phyloP scores from a whole-genome alignment of 2,797 vertebrate species.

The Alcedo quadribrachys region DNA sequence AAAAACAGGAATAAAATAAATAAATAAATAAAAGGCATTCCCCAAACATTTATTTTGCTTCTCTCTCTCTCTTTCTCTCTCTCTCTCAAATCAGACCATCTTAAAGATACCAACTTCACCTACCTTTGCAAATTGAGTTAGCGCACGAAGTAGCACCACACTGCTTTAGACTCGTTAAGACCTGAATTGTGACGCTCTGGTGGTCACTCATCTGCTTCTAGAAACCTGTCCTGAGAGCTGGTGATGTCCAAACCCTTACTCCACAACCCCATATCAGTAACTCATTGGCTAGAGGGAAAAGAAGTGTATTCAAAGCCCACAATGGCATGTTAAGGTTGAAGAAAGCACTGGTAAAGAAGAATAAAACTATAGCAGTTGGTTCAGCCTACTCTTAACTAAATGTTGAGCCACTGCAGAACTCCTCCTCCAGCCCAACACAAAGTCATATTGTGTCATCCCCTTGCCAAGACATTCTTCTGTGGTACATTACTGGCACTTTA shows the following conservation, averaged over 20 bases:
- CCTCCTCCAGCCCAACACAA: conserved; percentile 1
- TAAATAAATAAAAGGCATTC: conserved; percentile 76
- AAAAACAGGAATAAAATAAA: conserved; percentile 60
- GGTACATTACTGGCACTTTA: conserved; percentile 74
- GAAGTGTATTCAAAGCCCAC: conserved; percentile 30
- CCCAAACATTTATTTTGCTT: conserved; percentile 57
- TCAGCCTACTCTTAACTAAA: conserved; percentile 18
- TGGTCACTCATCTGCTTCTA: not conserved
- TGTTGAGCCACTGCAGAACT: not conserved
- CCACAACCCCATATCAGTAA: not conserved
- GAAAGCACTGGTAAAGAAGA: conserved; percentile 50
- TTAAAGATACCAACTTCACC: conserved; percentile 14
- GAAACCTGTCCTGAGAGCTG: not conserved
- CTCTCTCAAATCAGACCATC: conserved; percentile 8
- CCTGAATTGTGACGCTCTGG: not conserved
- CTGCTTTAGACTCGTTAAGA: conserved; percentile 14
- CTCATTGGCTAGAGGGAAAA: not conserved
- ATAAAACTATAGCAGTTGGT: not conserved
- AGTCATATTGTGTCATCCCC: not conserved
- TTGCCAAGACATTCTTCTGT: conserved; percentile 19
- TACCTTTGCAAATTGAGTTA: not conserved
- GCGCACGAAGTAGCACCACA: not conserved
- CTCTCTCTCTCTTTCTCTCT: conserved; percentile 23
- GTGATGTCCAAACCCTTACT: conserved; percentile 18
- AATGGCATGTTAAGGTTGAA: conserved; percentile 27